Evolutionary conservation across 2,113 vertebrate genomes (phyloP), one percentile per base, ranked within the genome.

Genomic region (Perccottus glenii): DNA sequence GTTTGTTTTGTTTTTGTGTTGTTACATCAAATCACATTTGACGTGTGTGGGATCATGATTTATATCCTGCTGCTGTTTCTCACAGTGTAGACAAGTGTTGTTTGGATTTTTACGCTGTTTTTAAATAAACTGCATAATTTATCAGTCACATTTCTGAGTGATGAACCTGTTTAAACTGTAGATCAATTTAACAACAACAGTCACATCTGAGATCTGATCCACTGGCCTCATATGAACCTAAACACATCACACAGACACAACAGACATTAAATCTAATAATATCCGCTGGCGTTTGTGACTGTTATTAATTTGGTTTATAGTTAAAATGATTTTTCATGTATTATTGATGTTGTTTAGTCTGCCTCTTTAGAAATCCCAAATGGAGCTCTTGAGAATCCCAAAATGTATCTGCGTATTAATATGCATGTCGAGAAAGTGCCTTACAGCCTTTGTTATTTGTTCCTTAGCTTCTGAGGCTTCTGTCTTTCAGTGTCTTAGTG

Each of bases 281-380:
- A 45, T 70, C 40, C 27, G 53, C 46, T 36, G 42, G 27, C 44
- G 33, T 58, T 50, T 64, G 16, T 43, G 27, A 48, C 55, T 42
- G 11, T 58, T 14, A 40, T 70, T 60, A 5, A 68, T 32, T 71
- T 71, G 43, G 48, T 67, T 52, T 3, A 64, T 46, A 44, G 38
- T 68, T 70, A 73, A 74, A 38, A 60, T 52, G 0, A 14, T 49
- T 82, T 71, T 70, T 68, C 52, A 67, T 78, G 57, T 19, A 79
- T 85, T 75, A 75, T 83, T 72, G 4, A 80, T 42, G 27, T 47
- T 80, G 75, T 81, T 80, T 73, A 70, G 80, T 85, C 80, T 77
- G 45, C 16, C 32, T 2, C 59, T 40, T 61, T 73, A 70, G 27
- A 71, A 67, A 68, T 55, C 40, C 63, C 59, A 73, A 58, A 60